Percentiles rank a stretch among this genome's conserved stretches.
Conservation (phyloP, 2,113 vertebrate species). For the Sporophila hypoxantha region DNA sequence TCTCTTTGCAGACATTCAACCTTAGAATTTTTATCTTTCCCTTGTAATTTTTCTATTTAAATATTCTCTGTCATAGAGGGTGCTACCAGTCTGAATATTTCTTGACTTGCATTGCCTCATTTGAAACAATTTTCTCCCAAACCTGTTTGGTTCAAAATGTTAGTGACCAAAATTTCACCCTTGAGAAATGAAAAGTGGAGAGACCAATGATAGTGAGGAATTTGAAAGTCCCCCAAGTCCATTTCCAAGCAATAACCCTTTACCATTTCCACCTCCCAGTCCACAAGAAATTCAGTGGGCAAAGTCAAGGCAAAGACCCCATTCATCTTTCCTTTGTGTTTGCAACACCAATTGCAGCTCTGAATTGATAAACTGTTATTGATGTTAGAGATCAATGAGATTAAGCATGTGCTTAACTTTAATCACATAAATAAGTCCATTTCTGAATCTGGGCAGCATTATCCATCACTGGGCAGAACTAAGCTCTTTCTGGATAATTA, state of each 20-base stretch:
- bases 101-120: not conserved
- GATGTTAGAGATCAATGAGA: constrained; percentile 39
- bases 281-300: not conserved
- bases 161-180: not conserved
- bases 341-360: constrained; percentile 2
- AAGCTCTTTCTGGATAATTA: constrained; percentile 25
- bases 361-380: constrained; percentile 34
- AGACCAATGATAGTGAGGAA: not conserved
- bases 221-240: not conserved
- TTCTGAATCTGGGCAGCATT: constrained; percentile 11
- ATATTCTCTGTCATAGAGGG: not conserved
- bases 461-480: not conserved
- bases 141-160: not conserved
- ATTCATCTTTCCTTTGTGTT: not conserved
- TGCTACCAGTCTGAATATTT: not conserved
- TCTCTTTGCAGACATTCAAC: not conserved
- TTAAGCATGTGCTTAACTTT: constrained; percentile 53
- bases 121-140: not conserved
- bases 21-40: constrained; percentile 8
- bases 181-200: not conserved
- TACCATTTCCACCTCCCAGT: not conserved
- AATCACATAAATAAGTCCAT: constrained; percentile 42
- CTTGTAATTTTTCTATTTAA: constrained; percentile 15
- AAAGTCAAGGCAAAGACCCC: not conserved
- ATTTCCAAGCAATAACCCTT: not conserved